Conservation (phyloP, 2,797 vertebrate species). For the Adelosebastes latens region DNA sequence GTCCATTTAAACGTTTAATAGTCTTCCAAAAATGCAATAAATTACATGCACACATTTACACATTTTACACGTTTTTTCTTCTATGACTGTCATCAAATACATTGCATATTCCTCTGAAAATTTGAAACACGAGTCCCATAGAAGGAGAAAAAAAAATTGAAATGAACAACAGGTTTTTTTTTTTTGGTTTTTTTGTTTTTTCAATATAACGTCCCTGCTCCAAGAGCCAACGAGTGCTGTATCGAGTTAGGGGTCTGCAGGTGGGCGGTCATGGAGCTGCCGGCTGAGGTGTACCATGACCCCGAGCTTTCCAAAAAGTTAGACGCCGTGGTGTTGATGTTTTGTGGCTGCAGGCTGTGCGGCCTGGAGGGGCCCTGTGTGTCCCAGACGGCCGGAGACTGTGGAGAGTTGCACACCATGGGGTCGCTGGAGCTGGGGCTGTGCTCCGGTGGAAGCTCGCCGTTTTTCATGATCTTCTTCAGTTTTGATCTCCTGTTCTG, state of each 20-base stretch:
- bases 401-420: conserved; percentile 99
- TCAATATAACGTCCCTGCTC: conserved; percentile 99
- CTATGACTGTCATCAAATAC: conserved; percentile 90
- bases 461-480: conserved; percentile 99
- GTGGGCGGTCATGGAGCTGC: conserved; percentile 88
- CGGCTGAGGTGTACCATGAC: conserved; percentile 91
- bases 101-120: conserved; percentile 93
- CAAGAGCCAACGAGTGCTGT: conserved; percentile 95
- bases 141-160: conserved; percentile 71
- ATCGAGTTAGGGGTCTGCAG: conserved; percentile 92
- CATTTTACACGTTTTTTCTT: conserved; percentile 89
- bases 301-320: conserved; percentile 94
- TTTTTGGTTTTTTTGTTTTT: conserved; percentile 15
- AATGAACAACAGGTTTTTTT: conserved; percentile 55
- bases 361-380: conserved; percentile 92
- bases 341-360: conserved; percentile 91
- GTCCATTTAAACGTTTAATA: conserved; percentile 92
- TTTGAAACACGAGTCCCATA: conserved; percentile 92
- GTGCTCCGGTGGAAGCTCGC: conserved; percentile 96
- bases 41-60: conserved; percentile 99
- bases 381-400: conserved; percentile 98
- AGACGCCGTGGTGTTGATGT: conserved; percentile 90
- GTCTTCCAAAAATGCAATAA: conserved; percentile 99
- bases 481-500: conserved; percentile 99
- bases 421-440: conserved; percentile 99